Evolutionary conservation across 1,140 invertebrate genomes (phyloP), one percentile per base, ranked within the genome.

Genomic region (Cotesia vestalis): DNA sequence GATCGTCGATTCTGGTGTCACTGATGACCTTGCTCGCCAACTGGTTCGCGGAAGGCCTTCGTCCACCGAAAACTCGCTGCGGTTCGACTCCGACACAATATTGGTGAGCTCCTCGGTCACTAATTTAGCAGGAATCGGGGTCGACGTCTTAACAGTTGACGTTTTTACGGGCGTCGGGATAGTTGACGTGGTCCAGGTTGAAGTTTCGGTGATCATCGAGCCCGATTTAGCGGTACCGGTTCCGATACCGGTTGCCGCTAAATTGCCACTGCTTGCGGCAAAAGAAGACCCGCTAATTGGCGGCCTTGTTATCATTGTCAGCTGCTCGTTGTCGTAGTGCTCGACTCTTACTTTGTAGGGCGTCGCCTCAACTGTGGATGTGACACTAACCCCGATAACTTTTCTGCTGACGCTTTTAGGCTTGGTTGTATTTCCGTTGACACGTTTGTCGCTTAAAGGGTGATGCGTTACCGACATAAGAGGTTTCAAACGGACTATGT

Each of bases 11-110:
- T 76, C 76, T 1, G 79, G 74, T 4, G 84, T 85, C 11, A 81
- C 74, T 0, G 77, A 75, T 4, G 71, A 76, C 4, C 77, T 76
- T 2, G 83, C 75, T 8, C 79, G 82, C 76, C 85, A 84, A 17
- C 81, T 86, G 2, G 84, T 89, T 52, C 83, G 87, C 0, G 88
- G 86, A 17, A 84, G 81, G 1, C 80, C 84, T 76, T 90, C 89
- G 57, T 90, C 89, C 0, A 90, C 86, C 9, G 83, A 87, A 71
- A 90, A 89, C 63, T 89, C 88, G 72, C 86, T 89, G 75, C 87
- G 85, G 69, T 88, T 89, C 0, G 87, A 85, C 66, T 88, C 88
- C 0, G 89, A 88, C 0, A 89, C 84, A 36, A 89, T 84, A 52
- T 87, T 89, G 72, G 77, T 87, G 1, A 84, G 78, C 38, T 89